Evolutionary conservation across 2,113 vertebrate genomes (phyloP).

Genomic region (Montifringilla adamsi): DNA sequence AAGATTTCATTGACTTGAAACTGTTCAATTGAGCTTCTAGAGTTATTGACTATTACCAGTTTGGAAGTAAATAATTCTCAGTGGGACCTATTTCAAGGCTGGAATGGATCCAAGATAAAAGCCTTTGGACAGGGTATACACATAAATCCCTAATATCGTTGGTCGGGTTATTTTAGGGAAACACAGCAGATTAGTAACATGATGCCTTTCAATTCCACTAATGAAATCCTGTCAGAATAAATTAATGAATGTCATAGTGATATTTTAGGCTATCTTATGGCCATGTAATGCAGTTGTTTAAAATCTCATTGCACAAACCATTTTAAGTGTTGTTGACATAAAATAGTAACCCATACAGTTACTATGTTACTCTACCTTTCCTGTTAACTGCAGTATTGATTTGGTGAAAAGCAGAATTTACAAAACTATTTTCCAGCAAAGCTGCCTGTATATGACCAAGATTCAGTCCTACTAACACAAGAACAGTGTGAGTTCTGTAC

Average conservation of each 20-base stretch:
- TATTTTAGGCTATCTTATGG: constrained; percentile 44
- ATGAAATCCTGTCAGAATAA: constrained; percentile 66
- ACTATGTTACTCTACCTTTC: not conserved
- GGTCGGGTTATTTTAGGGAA: constrained; percentile 69
- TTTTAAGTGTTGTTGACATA: not conserved
- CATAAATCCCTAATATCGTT: constrained; percentile 79
- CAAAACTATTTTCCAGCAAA: not conserved
- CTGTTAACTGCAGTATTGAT: not conserved
- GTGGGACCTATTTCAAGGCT: constrained; percentile 67
- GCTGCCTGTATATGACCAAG: not conserved
- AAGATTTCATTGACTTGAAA: constrained; percentile 17
- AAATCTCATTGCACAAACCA: not conserved
- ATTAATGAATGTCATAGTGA: constrained; percentile 42
- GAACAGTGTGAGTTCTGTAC: not conserved
- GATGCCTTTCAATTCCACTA: constrained; percentile 61
- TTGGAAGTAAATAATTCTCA: constrained; percentile 75
- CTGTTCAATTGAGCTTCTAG: not conserved
- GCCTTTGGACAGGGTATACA: constrained; percentile 66
- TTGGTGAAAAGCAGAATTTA: not conserved
- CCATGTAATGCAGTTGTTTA: not conserved
- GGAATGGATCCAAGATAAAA: constrained; percentile 68
- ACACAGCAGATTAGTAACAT: constrained; percentile 67
- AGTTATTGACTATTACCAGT: constrained; percentile 73
- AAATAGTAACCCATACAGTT: not conserved
- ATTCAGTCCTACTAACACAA: not conserved